phyloP scores from a whole-genome alignment of 2,888 invertebrate species.

The Nymphalis c-album region DNA sequence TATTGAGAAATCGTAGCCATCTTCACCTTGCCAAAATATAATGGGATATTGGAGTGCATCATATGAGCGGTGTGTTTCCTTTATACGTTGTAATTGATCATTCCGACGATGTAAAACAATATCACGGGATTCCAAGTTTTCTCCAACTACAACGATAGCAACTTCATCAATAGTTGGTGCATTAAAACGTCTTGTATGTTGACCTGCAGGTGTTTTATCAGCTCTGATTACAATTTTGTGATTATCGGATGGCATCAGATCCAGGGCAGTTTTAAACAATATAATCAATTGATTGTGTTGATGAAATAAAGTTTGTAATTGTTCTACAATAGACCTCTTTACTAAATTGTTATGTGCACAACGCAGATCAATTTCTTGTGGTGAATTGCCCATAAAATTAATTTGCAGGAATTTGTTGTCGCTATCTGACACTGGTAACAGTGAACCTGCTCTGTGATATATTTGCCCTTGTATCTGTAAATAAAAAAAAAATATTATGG shows the following conservation, averaged over 20 bases:
- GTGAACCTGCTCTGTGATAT: too few relatives aligned
- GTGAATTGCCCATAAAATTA: too few relatives aligned
- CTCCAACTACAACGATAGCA: conserved; percentile 38
- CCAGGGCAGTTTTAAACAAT: conserved; percentile 43
- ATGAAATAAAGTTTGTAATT: conserved; percentile 42
- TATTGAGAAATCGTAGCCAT: conserved; percentile 40
- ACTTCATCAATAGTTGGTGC: conserved; percentile 44
- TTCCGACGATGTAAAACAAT: conserved; percentile 38
- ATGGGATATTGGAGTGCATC: conserved; percentile 44
- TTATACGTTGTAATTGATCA: conserved; percentile 37
- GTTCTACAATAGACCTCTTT: conserved; percentile 43
- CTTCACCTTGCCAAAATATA: conserved; percentile 43
- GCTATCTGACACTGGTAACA: too few relatives aligned
- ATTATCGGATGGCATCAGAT: conserved; percentile 42
- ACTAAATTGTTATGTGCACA: too few relatives aligned
- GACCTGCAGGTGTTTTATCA: conserved; percentile 46
- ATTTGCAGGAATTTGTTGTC: too few relatives aligned
- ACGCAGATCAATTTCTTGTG: too few relatives aligned
- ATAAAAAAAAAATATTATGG: too few relatives aligned
- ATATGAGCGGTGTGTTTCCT: conserved; percentile 40
- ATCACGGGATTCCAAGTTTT: conserved; percentile 40
- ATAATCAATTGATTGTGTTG: conserved; percentile 38
- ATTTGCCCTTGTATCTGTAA: too few relatives aligned
- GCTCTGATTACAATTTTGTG: conserved; percentile 49
- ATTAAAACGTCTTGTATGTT: conserved; percentile 47